Evolutionary conservation across 37 sponge, comb jelly and placozoan species (phyloP), one percentile per base, ranked within the genome.

Genomic region (Crambe crambe): DNA sequence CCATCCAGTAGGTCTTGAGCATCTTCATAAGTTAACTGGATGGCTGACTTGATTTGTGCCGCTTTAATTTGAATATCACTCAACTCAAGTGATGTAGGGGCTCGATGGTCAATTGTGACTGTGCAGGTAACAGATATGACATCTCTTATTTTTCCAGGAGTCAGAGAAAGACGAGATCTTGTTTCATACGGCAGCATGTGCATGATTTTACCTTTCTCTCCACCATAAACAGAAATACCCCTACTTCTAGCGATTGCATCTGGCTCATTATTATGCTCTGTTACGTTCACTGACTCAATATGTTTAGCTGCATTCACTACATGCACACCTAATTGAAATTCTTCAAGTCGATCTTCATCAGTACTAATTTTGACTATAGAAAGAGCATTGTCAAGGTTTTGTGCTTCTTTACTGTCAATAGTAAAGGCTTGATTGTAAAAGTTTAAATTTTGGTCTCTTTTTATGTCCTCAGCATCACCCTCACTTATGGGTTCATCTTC

Each of bases 321-420:
- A 30, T 85, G 86, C 0, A 92, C 86, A 32, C 78, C 93, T 25
- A 92, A 43, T 69, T 85, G 39, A 72, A 78, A 92, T 6, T 21
- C 30, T 21, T 35, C 57, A 0, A 30, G 22, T 40, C 36, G n/a
- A 32, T 67, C 44, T 23, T 26, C 62, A 3, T 9, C 43, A 0
- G 20, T 20, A 10, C 32, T 30, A 22, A 83, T 0, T 25, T 25
- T 65, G 4, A 25, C 41, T 25, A 87, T 32, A 26, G 89, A 79
- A 18, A 92, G 25, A 17, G 92, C 92, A 92, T 92, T 85, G 62
- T 92, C 92, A 27, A 87, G 78, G 21, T 77, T 75, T 2, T 26
- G 32, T 17, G 92, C 85, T 54, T 58, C 78, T 47, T 70, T 58
- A 44, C 89, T 88, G 58, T 92, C 92, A 77, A 92, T 92, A 41